A percentile compares a stretch with the other conserved stretches of the same genome.
Evolutionary conservation across 2,113 vertebrate genomes (phyloP).

Genomic region (Phaetusa simplex): DNA sequence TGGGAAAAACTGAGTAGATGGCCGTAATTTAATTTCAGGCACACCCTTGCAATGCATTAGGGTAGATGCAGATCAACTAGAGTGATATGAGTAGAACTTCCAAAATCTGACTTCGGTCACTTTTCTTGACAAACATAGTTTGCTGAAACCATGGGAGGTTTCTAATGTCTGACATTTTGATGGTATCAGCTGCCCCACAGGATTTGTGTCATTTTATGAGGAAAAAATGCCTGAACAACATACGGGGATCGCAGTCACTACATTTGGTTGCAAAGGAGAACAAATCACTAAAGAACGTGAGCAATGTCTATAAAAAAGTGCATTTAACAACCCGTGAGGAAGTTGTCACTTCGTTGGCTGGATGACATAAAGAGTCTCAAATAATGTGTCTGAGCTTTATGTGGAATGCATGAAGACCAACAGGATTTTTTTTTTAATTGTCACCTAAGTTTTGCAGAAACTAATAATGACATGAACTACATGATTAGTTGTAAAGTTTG

Average conservation of each 20-base stretch:
- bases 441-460: neutral
- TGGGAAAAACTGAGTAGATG: constrained; percentile 30
- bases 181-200: neutral
- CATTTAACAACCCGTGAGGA: neutral
- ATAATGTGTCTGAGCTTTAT: neutral
- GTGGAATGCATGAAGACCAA: neutral
- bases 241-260: neutral
- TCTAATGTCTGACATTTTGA: neutral
- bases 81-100: neutral
- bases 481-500: neutral
- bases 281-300: neutral
- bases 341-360: neutral
- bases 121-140: neutral
- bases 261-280: neutral
- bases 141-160: neutral
- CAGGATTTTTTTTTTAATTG: neutral
- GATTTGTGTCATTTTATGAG: neutral
- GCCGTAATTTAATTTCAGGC: constrained; percentile 31
- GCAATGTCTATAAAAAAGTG: neutral
- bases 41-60: constrained; percentile 8
- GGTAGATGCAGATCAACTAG: neutral
- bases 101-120: constrained; percentile 5
- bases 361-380: neutral
- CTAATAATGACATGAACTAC: neutral
- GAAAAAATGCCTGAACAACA: neutral